phyloP scores from a whole-genome alignment of 2,797 vertebrate species.

The Vultur gryphus region DNA sequence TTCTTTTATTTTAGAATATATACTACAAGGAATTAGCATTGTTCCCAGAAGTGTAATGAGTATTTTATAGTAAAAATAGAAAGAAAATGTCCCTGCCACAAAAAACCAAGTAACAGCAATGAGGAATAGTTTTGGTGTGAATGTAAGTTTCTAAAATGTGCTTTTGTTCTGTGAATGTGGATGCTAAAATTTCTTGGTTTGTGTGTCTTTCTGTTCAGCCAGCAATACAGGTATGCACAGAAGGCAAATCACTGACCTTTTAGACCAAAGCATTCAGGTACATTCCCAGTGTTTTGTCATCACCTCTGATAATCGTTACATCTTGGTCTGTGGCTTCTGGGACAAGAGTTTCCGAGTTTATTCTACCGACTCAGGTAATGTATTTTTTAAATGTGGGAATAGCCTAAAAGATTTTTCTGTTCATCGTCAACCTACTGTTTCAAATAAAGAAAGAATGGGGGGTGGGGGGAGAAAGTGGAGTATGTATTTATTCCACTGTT shows the following conservation, averaged over 20 bases:
- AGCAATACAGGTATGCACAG: conserved; percentile 87
- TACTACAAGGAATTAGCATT: not conserved
- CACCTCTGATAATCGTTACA: conserved; percentile 93
- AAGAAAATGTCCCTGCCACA: not conserved
- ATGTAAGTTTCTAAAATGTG: not conserved
- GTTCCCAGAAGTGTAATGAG: not conserved
- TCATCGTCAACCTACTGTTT: not conserved
- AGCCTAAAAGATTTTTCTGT: not conserved
- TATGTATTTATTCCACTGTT: not conserved
- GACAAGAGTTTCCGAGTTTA: conserved; percentile 98
- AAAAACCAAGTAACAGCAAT: not conserved
- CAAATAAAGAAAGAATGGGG: not conserved
- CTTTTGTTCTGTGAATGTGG: not conserved
- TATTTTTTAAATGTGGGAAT: not conserved
- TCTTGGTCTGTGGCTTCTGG: conserved; percentile 98
- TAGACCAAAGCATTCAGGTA: conserved; percentile 97
- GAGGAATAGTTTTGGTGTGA: not conserved
- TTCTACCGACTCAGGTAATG: conserved; percentile 91
- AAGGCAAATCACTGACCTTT: conserved; percentile 92
- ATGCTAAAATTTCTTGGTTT: not conserved
- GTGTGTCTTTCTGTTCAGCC: conserved; percentile 70
- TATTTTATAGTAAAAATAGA: not conserved
- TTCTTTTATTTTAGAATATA: not conserved
- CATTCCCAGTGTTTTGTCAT: conserved; percentile 94
- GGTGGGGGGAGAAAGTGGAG: not conserved